Conservation (phyloP, 2,113 vertebrate genomes). For the Irena cyanogastra region DNA sequence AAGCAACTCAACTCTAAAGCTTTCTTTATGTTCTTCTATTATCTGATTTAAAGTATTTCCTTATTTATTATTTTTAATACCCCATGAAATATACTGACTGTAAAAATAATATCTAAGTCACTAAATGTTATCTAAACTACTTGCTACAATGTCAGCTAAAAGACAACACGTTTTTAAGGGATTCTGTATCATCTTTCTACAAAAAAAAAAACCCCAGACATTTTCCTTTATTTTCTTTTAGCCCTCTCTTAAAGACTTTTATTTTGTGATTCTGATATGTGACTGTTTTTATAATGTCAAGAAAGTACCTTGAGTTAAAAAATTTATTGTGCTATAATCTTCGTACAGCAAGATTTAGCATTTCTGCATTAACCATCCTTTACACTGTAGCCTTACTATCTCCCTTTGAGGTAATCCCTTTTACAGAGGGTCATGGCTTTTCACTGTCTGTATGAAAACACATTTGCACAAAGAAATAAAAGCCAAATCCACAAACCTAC, state of each 20-base stretch:
- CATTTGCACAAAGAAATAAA: conserved; percentile 23
- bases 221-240: conserved; percentile 9
- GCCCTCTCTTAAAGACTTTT: not conserved
- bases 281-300: conserved; percentile 20
- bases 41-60: conserved; percentile 18
- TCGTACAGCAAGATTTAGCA: not conserved
- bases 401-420: conserved; percentile 26
- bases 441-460: not conserved
- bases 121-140: conserved; percentile 27
- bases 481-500: conserved; percentile 37
- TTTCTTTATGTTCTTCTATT: not conserved
- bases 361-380: conserved; percentile 20
- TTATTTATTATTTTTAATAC: conserved; percentile 37
- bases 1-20: not conserved
- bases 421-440: conserved; percentile 37
- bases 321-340: conserved; percentile 32
- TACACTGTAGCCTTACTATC: not conserved
- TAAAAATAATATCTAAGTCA: not conserved
- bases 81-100: not conserved
- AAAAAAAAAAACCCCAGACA: not conserved
- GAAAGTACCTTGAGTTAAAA: conserved; percentile 25
- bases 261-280: conserved; percentile 16
- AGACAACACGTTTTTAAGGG: not conserved
- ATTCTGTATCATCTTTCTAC: not conserved
- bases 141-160: not conserved